phyloP scores from a whole-genome alignment of 2,113 vertebrate species.

The Gallinago jamesoni region DNA sequence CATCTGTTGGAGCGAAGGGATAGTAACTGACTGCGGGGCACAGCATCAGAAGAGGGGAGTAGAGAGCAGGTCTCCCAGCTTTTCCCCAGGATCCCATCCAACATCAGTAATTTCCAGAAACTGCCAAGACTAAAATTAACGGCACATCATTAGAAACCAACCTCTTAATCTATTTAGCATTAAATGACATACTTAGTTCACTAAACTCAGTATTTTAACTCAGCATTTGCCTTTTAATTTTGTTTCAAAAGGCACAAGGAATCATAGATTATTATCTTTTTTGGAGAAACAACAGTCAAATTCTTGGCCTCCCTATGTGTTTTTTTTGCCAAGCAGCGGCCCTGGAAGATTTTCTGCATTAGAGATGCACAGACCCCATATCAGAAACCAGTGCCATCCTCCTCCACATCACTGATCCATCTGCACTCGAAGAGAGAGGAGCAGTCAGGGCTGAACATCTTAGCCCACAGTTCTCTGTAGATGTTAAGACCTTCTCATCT shows the following conservation, averaged over 20 bases:
- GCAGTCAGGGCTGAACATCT: background rate
- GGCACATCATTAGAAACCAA: background rate
- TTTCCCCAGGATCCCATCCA: background rate
- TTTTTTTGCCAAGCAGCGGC: background rate
- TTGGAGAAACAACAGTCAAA: background rate
- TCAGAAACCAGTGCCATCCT: background rate
- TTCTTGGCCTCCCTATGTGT: rapidly evolving
- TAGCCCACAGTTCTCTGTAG: background rate
- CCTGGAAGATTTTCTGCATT: background rate
- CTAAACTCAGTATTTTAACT: background rate
- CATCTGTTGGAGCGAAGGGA: background rate
- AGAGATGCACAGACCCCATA: background rate
- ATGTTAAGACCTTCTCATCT: background rate
- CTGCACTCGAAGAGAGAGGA: rapidly evolving
- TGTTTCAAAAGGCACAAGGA: background rate
- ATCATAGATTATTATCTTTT: background rate
- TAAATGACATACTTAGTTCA: background rate
- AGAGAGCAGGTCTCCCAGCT: background rate
- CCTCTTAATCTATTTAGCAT: background rate
- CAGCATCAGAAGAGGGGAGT: background rate
- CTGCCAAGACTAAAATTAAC: background rate
- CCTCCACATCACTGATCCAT: background rate
- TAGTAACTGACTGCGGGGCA: background rate
- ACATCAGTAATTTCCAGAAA: constrained; percentile 1
- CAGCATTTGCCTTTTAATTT: background rate